phyloP scores from a whole-genome alignment of 2,797 vertebrate species.

The Brachymystax lenok region DNA sequence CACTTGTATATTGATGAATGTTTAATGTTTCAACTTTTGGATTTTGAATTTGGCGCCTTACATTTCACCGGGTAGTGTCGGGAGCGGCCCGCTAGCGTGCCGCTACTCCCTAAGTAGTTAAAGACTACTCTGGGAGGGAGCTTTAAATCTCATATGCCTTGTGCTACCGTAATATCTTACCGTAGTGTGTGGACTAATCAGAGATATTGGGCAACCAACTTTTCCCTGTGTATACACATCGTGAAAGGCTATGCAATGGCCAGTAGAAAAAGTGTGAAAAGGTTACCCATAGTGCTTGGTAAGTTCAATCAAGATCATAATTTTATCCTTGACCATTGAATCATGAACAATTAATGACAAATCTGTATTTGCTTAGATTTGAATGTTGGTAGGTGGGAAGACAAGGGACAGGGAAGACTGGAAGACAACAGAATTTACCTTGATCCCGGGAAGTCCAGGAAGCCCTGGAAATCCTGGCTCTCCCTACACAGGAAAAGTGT shows the following conservation, averaged over 20 bases:
- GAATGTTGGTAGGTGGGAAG: slow-evolving; percentile 28
- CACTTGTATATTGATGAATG: no score
- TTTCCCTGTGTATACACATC: slow-evolving; percentile 6
- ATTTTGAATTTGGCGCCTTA: no score
- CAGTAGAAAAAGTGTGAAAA: slow-evolving; percentile 42
- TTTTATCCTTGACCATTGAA: no score
- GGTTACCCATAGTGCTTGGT: slow-evolving; percentile 45
- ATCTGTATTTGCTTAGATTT: slow-evolving; percentile 1
- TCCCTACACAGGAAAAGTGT: slow-evolving; percentile 96
- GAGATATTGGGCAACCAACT: slow-evolving; percentile 13
- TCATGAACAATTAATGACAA: background rate
- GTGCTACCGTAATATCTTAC: slow-evolving; percentile 33
- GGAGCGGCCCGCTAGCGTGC: no score
- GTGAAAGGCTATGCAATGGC: background rate
- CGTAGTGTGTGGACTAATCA: slow-evolving; percentile 35
- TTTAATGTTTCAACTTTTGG: no score
- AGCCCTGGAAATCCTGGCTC: slow-evolving; percentile 99
- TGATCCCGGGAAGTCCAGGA: slow-evolving; percentile 99
- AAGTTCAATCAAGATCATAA: slow-evolving; percentile 21
- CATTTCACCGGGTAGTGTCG: no score
- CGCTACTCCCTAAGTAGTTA: no score
- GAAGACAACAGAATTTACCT: slow-evolving; percentile 86
- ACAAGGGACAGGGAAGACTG: slow-evolving; percentile 40
- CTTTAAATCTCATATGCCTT: background rate
- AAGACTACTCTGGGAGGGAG: background rate